These are phyloP conservation scores for Phytoseiulus persimilis DNA, from an alignment of 2,888 invertebrate genomes.

Conservation along the genomic window DNA sequence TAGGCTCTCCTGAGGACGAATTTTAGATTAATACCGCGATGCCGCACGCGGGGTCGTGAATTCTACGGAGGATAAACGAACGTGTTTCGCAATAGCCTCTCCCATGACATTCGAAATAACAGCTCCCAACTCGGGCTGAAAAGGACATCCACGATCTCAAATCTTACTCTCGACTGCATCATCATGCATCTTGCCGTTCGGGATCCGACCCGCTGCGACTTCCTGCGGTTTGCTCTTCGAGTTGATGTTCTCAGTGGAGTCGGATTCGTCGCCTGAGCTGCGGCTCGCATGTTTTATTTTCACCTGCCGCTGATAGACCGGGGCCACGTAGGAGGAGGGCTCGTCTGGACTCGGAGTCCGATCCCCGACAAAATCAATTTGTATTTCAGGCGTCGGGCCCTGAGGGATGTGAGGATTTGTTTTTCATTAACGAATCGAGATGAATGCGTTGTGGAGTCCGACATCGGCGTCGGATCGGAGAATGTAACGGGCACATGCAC, in stretches of 20 bases:
- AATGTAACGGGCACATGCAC: neutral
- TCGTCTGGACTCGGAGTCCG: conserved; percentile 44
- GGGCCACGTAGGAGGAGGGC: conserved; percentile 32
- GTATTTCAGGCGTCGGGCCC: conserved; percentile 42
- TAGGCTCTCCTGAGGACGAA: neutral
- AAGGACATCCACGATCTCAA: neutral
- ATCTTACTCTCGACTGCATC: neutral
- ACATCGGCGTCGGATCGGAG: neutral
- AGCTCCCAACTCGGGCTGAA: too few relatives aligned
- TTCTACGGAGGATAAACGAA: neutral
- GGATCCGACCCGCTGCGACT: neutral
- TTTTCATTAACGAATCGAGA: neutral
- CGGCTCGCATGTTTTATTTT: neutral
- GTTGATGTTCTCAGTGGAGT: neutral
- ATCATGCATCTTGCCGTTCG: neutral
- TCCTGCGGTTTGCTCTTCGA: neutral
- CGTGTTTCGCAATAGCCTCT: neutral
- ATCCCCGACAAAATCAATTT: conserved; percentile 43
- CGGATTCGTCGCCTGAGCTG: neutral
- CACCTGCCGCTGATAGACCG: conserved; percentile 9
- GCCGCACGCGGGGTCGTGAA: neutral
- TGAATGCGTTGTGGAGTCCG: neutral
- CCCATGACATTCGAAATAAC: neutral
- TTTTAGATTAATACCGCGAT: neutral
- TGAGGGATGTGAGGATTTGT: neutral